These are phyloP conservation scores for Buphagus erythrorhynchus DNA, from an alignment of 2,797 vertebrate genomes.

Conservation along the genomic window DNA sequence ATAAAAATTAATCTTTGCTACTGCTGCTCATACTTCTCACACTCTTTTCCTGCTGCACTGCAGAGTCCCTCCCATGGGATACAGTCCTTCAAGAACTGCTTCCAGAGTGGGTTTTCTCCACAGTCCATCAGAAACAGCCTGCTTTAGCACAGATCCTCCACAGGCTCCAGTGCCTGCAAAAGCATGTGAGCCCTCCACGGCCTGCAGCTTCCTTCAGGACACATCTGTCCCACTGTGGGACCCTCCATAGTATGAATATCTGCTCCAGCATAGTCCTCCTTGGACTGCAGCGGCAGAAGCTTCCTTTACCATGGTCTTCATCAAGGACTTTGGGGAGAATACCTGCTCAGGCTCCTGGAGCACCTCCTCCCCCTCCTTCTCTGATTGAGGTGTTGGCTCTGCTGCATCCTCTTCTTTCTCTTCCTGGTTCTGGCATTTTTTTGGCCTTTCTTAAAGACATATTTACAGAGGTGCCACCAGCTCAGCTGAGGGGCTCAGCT, in stretches of 20 bases:
- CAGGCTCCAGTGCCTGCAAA: not conserved
- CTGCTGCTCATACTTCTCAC: not conserved
- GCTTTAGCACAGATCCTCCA: not conserved
- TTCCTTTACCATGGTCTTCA: not conserved
- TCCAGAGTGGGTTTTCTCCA: not conserved
- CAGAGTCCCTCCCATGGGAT: not conserved
- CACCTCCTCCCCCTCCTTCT: not conserved
- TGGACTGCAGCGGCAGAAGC: accelerated
- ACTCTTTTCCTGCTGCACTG: not conserved
- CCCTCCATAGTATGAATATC: not conserved
- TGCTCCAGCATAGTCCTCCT: not conserved
- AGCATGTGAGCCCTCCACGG: accelerated
- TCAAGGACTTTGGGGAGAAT: not conserved
- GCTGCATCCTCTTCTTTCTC: not conserved
- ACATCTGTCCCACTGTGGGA: not conserved
- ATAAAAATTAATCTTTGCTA: not conserved
- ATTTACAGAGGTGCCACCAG: not conserved
- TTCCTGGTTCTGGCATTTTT: not conserved
- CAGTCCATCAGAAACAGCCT: not conserved
- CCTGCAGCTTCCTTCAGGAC: not conserved
- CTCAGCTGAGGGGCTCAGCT: not conserved
- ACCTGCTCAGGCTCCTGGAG: not conserved
- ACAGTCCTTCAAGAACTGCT: not conserved
- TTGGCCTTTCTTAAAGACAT: not conserved
- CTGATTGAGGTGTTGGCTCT: not conserved